phyloP scores from a whole-genome alignment of 2,888 invertebrate genomes.

The Petrolisthes cinctipes region DNA sequence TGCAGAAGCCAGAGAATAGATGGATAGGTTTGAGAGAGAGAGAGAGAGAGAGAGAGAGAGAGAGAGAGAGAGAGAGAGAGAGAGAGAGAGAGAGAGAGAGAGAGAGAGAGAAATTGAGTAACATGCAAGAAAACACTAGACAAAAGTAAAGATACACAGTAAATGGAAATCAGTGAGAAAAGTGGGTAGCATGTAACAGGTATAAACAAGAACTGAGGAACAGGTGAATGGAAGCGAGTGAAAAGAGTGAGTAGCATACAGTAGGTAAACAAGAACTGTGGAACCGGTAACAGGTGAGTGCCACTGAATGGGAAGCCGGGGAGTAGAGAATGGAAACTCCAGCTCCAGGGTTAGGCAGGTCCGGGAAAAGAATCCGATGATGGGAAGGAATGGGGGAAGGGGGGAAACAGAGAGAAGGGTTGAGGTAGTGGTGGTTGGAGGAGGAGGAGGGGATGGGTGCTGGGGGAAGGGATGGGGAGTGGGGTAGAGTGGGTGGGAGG shows the following conservation, averaged over 20 bases:
- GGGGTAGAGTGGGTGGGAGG: background rate
- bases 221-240: too few relatives aligned
- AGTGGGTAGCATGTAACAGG: too few relatives aligned
- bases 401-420: background rate
- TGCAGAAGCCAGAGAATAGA: background rate
- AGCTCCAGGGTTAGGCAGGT: too few relatives aligned
- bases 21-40: background rate
- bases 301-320: background rate
- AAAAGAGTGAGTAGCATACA: too few relatives aligned
- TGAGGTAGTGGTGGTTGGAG: background rate
- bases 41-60: too few relatives aligned
- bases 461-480: background rate
- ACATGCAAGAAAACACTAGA: background rate
- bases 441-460: background rate
- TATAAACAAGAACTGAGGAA: too few relatives aligned
- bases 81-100: too few relatives aligned
- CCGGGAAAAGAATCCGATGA: background rate
- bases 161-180: too few relatives aligned
- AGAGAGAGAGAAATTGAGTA: background rate
- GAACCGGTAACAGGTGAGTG: conserved; percentile 1
- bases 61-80: too few relatives aligned
- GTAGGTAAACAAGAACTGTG: background rate
- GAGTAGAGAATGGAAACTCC: too few relatives aligned
- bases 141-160: too few relatives aligned
- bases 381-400: background rate